These are phyloP conservation scores for Hypsopygia costalis DNA, from an alignment of 2,888 invertebrate genomes.

Conservation along the genomic window DNA sequence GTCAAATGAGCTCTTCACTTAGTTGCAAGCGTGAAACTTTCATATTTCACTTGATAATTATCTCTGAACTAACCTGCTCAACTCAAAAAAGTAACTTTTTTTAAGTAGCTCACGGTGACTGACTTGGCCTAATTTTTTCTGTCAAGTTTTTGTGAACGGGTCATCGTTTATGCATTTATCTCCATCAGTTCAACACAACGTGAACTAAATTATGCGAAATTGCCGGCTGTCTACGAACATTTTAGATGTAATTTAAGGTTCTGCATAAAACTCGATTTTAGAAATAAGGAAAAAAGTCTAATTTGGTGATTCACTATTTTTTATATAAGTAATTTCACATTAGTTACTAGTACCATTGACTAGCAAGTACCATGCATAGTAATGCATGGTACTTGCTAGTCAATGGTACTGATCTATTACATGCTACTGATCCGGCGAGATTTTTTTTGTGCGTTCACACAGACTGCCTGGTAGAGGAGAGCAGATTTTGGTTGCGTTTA, in stretches of 20 bases:
- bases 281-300: neutral
- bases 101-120: slow-evolving; percentile 40
- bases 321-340: too few species aligned
- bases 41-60: slow-evolving; percentile 38
- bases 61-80: slow-evolving; percentile 39
- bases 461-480: too few species aligned
- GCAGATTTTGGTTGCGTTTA: too few species aligned
- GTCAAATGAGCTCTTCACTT: slow-evolving; percentile 8
- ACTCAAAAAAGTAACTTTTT: slow-evolving; percentile 39
- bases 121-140: slow-evolving; percentile 56
- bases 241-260: slow-evolving; percentile 1
- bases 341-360: too few species aligned
- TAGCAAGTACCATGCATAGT: too few species aligned
- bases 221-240: slow-evolving; percentile 4
- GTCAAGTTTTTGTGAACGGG: slow-evolving; percentile 41
- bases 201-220: slow-evolving; percentile 41
- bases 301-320: too few species aligned
- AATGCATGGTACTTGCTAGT: too few species aligned
- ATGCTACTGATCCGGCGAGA: too few species aligned
- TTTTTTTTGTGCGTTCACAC: too few species aligned
- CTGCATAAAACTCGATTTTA: neutral
- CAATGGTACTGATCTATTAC: too few species aligned
- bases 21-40: slow-evolving; percentile 29
- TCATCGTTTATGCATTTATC: slow-evolving; percentile 57
- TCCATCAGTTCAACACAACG: slow-evolving; percentile 47